A percentile compares a stretch with the other conserved stretches of the same genome.
Conservation (phyloP, 2,113 vertebrate genomes). For the Megaceryle maxima region DNA sequence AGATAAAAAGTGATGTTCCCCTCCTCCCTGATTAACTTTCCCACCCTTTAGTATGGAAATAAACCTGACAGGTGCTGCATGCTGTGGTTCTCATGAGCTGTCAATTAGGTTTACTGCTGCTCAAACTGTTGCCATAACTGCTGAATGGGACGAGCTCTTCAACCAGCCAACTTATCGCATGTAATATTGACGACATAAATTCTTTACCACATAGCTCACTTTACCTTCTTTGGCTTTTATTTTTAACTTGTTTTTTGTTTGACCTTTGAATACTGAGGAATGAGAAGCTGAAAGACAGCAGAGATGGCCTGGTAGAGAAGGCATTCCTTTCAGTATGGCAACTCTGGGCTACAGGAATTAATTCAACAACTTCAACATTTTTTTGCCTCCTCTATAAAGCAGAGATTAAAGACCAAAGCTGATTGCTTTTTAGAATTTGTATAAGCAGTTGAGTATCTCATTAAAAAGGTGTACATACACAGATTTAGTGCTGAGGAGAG, state of each 20-base stretch:
- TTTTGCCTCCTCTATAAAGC: neutral
- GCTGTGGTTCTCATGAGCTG: neutral
- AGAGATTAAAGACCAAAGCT: neutral
- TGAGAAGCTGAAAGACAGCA: neutral
- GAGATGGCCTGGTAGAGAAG: neutral
- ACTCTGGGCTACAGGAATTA: neutral
- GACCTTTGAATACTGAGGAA: conserved; percentile 40
- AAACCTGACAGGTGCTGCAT: neutral
- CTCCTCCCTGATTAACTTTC: neutral
- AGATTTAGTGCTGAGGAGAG: neutral
- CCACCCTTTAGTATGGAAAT: neutral
- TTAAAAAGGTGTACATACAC: neutral
- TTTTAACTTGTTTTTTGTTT: conserved; percentile 14
- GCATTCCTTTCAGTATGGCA: neutral
- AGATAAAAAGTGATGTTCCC: neutral
- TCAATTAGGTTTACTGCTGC: neutral
- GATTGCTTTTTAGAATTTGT: neutral
- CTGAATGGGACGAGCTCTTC: neutral
- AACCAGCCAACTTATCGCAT: neutral
- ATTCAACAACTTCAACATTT: neutral
- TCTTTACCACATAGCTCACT: conserved; percentile 9
- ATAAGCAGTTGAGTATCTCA: neutral
- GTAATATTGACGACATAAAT: neutral
- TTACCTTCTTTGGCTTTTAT: neutral
- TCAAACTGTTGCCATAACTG: neutral